phyloP scores from a whole-genome alignment of 2,797 vertebrate species.

The Crocidura indochinensis region DNA sequence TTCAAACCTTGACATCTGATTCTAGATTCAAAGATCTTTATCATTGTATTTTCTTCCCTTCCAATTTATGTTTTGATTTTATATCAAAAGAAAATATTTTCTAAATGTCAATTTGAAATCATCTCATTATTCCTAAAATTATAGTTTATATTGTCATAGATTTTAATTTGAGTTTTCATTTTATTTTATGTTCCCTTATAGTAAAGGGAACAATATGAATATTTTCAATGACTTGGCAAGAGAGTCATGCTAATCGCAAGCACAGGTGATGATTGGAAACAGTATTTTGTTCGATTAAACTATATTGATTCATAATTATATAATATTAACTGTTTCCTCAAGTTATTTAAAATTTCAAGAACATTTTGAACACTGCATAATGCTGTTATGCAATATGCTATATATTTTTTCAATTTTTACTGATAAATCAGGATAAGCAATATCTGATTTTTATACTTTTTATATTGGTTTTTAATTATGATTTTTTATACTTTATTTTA shows the following conservation, averaged over 20 bases:
- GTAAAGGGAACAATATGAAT: neutral
- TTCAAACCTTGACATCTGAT: no score
- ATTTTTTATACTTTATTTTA: neutral
- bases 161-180: neutral
- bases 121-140: neutral
- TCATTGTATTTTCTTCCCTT: neutral
- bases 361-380: no score
- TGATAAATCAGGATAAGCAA: no score
- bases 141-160: no score
- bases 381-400: no score
- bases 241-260: neutral
- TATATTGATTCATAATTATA: no score
- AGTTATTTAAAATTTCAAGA: no score
- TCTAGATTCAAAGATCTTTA: no score
- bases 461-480: neutral
- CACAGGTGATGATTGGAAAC: neutral
- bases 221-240: neutral
- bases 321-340: no score
- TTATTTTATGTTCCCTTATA: neutral
- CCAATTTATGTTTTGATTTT: conserved; percentile 18
- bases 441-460: no score
- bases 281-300: no score
- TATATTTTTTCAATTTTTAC: no score
- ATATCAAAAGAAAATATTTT: conserved; percentile 10
- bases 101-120: neutral